Evolutionary conservation across 1,140 invertebrate species (phyloP), one percentile per base, ranked within the genome.

Genomic region (Drosophila takahashii): DNA sequence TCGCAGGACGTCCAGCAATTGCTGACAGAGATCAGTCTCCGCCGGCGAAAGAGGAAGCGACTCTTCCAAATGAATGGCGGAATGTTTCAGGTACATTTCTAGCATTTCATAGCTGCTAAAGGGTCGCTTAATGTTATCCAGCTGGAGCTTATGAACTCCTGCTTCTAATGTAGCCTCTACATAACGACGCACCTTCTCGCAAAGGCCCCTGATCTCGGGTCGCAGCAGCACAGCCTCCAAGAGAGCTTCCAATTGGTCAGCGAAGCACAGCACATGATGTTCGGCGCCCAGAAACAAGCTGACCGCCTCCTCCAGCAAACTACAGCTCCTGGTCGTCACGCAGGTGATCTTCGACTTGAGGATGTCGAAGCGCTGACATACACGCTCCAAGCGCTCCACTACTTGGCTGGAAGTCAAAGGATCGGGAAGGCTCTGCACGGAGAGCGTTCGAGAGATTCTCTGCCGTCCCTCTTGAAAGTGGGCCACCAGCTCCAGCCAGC

Each of bases 41-140:
- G 11, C 22, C 0, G 6, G 22, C 13, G 45, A 27, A 27, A 47
- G 13, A 2, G 22, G 22, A n/a, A n/a, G 22, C 11, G 45, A 1
- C 3, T 47, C 45, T 26, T 16, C 41, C 15, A 42, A 16, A 18
- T 26, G 22, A 47, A 8, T 13, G 13, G 26, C n/a, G 3, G 45
- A 8, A 4, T 27, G 45, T 47, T 27, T 47, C 22, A 47, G 45
- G 22, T 47, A 47, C 22, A n/a, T 13, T 5, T 47, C 45, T 47
- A 47, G 22, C 45, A 47, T 47, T n/a, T 47, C 22, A 22, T 47
- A 47, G 2, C 13, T 27, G n/a, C 6, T 47, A 26, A 47, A 7
- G 0, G 22, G 22, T n/a, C 45, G 18, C 22, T 27, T 11, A 13
- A 27, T 47, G 1, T 3, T 1, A 11, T 47, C 22, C 18, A 47